phyloP scores from a whole-genome alignment of 2,888 invertebrate species.

The Drosophila buzzatii region DNA sequence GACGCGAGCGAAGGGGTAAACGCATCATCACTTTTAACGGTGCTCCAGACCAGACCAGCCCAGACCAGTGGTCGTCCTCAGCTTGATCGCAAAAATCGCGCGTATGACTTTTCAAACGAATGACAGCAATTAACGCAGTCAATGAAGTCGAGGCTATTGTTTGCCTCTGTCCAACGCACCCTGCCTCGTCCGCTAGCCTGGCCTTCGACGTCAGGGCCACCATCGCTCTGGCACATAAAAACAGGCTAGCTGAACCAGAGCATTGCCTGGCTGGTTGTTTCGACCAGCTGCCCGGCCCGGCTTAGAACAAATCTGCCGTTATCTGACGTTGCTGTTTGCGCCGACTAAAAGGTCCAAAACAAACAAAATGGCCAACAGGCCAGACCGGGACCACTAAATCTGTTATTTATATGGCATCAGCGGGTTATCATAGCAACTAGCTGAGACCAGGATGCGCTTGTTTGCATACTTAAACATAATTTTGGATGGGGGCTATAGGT shows the following conservation, averaged over 20 bases:
- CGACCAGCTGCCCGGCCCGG: constrained; percentile 14
- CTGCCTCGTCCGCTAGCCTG: constrained; percentile 17
- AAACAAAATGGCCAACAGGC: constrained; percentile 63
- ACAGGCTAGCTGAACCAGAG: constrained; percentile 31
- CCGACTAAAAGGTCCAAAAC: constrained; percentile 50
- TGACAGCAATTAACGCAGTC: constrained; percentile 81
- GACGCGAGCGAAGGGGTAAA: constrained; percentile 65
- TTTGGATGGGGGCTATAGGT: constrained; percentile 2
- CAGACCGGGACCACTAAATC: constrained; percentile 70
- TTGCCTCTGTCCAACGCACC: constrained; percentile 42
- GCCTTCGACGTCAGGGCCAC: constrained; percentile 15
- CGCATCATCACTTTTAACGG: constrained; percentile 76
- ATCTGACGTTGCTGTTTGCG: constrained; percentile 48
- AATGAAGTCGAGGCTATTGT: constrained; percentile 71
- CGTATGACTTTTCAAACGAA: constrained; percentile 78
- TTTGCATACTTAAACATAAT: constrained; percentile 51
- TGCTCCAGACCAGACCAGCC: constrained; percentile 28
- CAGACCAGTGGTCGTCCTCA: constrained; percentile 27
- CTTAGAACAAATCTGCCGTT: constrained; percentile 58
- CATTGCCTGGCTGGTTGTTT: constrained; percentile 10
- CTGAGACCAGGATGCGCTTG: constrained; percentile 28
- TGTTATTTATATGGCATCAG: constrained; percentile 74
- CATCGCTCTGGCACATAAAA: constrained; percentile 71
- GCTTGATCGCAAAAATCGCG: constrained; percentile 53
- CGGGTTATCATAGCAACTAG: constrained; percentile 54